These are phyloP conservation scores for Rotaria magnacalcarata DNA, from an alignment of 2,888 invertebrate species.

Conservation along the genomic window DNA sequence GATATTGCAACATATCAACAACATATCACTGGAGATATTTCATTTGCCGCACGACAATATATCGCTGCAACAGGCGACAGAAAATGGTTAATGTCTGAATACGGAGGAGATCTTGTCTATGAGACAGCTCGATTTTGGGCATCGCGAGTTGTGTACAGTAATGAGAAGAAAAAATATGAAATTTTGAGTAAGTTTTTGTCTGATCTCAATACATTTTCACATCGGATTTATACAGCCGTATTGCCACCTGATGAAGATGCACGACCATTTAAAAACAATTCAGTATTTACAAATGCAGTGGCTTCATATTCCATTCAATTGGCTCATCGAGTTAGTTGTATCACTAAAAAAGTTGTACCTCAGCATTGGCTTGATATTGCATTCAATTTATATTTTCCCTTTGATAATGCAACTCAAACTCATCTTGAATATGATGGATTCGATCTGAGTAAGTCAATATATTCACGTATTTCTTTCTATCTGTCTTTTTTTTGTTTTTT, in stretches of 20 bases:
- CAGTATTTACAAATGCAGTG: slow-evolving; percentile 54
- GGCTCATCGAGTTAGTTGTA: slow-evolving; percentile 32
- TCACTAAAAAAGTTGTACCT: neutral
- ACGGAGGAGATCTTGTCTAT: slow-evolving; percentile 41
- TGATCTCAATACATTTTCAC: no score
- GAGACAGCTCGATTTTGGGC: slow-evolving; percentile 50
- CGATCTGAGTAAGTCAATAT: neutral
- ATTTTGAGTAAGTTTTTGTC: slow-evolving; percentile 47
- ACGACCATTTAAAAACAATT: slow-evolving; percentile 52
- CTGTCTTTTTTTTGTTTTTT: neutral
- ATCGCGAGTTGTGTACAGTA: slow-evolving; percentile 47
- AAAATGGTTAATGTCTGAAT: neutral
- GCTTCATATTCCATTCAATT: slow-evolving; percentile 49
- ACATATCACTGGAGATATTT: slow-evolving; percentile 50
- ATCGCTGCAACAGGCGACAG: slow-evolving; percentile 53
- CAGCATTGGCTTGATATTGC: slow-evolving; percentile 47
- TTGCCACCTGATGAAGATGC: slow-evolving; percentile 57
- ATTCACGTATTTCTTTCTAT: no score
- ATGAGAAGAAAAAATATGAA: slow-evolving; percentile 48
- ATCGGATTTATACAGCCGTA: slow-evolving; percentile 46
- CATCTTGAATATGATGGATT: slow-evolving; percentile 39
- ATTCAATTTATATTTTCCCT: slow-evolving; percentile 53
- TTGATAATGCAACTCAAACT: slow-evolving; percentile 49
- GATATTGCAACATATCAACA: slow-evolving; percentile 46
- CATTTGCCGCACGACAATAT: slow-evolving; percentile 52